Evolutionary conservation across 2,888 invertebrate genomes (phyloP), one percentile per base, ranked within the genome.

Genomic region (Eristalis arbustorum): DNA sequence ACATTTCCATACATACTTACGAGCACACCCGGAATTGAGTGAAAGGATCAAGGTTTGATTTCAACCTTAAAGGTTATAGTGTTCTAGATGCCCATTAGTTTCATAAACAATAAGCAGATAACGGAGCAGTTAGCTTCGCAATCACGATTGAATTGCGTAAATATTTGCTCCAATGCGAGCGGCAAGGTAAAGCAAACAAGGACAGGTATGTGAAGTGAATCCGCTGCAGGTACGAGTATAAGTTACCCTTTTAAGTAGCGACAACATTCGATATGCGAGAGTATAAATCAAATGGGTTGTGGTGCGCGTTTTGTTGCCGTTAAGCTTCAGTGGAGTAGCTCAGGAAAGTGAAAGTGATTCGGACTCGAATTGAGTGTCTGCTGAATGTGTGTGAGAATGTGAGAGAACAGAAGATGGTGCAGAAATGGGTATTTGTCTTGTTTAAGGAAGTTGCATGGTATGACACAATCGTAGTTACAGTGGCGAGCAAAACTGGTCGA

Each of bases 21-120:
- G 10, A n/a, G n/a, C n/a, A n/a, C 23, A 31, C 22, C 8, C 31
- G 31, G 8, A 40, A 37, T 62, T 72, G 72, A 72, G 72, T 72
- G 42, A 42, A 72, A 62, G 34, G 25, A 61, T n/a, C 37, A 28
- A 8, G 18, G 37, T 23, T 34, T 28, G 14, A 57, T 11, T 59
- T 59, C 3, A 3, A 69, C 37, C 42, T 18, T n/a, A 49, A 13
- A 31, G 22, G 14, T 3, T 42, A 40, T 18, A 61, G n/a, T n/a
- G n/a, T 2, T 25, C 40, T 2, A 71, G 14, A 56, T 34, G 18
- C 8, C 18, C 22, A 49, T 18, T 40, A 59, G 40, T 71, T 61
- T 23, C 6, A 18, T 57, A 23, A 34, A 23, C 23, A 13, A 69
- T 23, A 31, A 6, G 11, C 40, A 67, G 67, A 68, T 68, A 56